Evolutionary conservation across 2,797 vertebrate species (phyloP).

Genomic region (Phaenicophaeus curvirostris): DNA sequence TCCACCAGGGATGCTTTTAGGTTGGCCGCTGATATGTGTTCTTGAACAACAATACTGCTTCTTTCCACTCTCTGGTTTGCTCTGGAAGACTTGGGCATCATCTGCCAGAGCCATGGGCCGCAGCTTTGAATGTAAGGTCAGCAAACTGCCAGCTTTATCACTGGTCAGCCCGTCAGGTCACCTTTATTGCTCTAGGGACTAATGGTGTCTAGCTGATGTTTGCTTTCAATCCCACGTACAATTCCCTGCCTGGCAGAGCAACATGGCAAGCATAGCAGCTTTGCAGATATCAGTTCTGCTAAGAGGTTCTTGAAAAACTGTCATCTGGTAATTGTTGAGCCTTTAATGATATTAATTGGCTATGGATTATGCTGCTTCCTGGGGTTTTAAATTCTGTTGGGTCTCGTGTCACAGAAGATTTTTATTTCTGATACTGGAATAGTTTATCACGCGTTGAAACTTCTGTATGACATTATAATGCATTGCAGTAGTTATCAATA

Average conservation of each 20-base stretch:
- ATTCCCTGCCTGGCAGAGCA: background rate
- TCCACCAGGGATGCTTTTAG: background rate
- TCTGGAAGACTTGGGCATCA: background rate
- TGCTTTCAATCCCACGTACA: background rate
- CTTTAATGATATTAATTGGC: background rate
- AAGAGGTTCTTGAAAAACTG: background rate
- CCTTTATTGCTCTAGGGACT: background rate
- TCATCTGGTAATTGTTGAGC: background rate
- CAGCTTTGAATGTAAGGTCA: background rate
- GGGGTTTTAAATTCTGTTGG: background rate
- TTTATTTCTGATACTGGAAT: background rate
- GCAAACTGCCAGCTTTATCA: background rate
- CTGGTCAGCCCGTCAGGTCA: background rate
- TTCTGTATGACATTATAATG: background rate
- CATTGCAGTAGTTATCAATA: background rate
- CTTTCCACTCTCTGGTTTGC: background rate
- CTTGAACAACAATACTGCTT: accelerated
- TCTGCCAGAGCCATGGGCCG: background rate
- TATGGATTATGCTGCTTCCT: background rate
- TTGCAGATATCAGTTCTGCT: background rate
- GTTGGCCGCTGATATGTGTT: background rate
- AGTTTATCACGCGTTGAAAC: background rate
- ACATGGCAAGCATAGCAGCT: background rate
- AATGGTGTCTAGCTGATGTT: background rate
- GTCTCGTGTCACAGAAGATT: background rate